Percentiles rank a stretch among this genome's conserved stretches.
These are phyloP conservation scores for Procavia capensis DNA, from an alignment of 2,113 vertebrate genomes.

Conservation along the genomic window DNA sequence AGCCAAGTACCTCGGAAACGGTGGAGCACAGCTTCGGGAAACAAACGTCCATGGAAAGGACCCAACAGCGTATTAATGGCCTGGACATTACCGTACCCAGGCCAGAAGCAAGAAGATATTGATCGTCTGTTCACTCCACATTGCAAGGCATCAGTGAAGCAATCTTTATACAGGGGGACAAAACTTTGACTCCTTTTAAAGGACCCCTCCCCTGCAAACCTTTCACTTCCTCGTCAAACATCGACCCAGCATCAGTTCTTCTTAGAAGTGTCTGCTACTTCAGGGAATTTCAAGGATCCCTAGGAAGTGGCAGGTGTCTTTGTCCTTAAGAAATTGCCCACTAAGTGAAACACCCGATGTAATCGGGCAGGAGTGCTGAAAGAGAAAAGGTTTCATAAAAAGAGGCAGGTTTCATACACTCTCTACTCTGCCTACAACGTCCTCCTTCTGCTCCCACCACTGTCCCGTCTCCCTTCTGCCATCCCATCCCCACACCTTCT, in stretches of 20 bases:
- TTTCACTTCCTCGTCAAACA: neutral
- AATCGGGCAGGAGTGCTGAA: neutral
- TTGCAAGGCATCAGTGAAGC: neutral
- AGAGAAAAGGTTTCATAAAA: neutral
- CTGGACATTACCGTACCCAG: conserved; percentile 47
- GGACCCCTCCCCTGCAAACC: neutral
- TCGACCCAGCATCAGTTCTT: neutral
- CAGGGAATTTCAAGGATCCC: neutral
- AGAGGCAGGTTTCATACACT: neutral
- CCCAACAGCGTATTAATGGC: conserved; percentile 73
- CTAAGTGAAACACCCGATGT: neutral
- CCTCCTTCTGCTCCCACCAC: neutral
- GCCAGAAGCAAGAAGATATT: conserved; percentile 58
- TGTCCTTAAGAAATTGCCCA: neutral
- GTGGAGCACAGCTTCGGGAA: conserved; percentile 60
- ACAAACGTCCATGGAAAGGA: conserved; percentile 73
- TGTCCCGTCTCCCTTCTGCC: neutral
- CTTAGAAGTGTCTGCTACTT: neutral
- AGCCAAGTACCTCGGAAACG: conserved; percentile 70
- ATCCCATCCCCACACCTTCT: neutral
- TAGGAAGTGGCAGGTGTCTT: neutral
- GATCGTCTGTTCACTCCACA: conserved; percentile 67
- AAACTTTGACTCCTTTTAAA: conserved; percentile 22
- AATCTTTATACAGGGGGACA: neutral
- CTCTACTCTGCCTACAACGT: neutral